Evolutionary conservation across 2,888 invertebrate genomes (phyloP).

Genomic region (Oithona nana): DNA sequence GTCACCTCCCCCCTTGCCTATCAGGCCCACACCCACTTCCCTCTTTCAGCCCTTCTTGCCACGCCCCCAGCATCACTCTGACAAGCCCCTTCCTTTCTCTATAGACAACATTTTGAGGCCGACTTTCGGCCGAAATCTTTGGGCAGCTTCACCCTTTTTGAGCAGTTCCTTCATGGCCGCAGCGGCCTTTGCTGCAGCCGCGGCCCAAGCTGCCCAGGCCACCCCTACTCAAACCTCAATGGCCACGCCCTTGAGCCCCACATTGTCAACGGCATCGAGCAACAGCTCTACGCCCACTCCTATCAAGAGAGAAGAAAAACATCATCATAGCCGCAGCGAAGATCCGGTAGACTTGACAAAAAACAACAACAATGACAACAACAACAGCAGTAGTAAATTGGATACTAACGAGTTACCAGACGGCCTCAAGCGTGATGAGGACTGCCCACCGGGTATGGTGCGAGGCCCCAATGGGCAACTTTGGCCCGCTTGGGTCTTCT

Average conservation of each 20-base stretch:
- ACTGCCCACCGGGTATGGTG: conserved; percentile 16
- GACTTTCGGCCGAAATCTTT: conserved; percentile 28
- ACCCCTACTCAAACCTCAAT: background rate
- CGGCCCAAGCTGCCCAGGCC: background rate
- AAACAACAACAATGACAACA: background rate
- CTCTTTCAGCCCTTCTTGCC: background rate
- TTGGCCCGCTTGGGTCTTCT: conserved; percentile 96
- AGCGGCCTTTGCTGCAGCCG: background rate
- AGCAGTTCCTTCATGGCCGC: background rate
- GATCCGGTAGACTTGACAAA: background rate
- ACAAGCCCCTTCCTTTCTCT: conserved; percentile 24
- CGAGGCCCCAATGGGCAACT: conserved; percentile 17
- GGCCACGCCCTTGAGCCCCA: background rate
- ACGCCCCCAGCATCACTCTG: background rate
- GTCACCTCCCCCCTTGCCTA: background rate
- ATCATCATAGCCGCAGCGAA: too few species aligned
- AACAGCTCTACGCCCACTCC: background rate
- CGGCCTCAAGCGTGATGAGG: conserved; percentile 7
- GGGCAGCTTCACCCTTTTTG: background rate
- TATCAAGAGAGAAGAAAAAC: background rate
- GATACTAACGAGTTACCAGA: background rate
- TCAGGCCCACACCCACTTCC: background rate
- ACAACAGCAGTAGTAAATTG: background rate
- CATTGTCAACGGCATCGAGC: background rate
- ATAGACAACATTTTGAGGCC: conserved; percentile 56